Percentiles rank a stretch among this genome's conserved stretches.
phyloP scores from a whole-genome alignment of 2,797 vertebrate genomes.

The Molossus alvarezi region DNA sequence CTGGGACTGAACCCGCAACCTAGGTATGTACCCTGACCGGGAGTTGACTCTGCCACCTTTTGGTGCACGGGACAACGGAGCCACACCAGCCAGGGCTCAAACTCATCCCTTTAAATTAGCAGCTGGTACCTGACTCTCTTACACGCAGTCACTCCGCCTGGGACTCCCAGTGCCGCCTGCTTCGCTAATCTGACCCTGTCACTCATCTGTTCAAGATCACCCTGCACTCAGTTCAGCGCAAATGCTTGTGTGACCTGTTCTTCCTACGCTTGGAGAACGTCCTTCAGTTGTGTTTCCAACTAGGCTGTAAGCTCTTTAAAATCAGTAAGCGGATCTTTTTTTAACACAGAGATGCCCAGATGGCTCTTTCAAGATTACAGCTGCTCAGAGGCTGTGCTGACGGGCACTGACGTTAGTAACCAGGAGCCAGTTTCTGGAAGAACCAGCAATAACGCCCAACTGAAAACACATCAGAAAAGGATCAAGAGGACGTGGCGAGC shows the following conservation, averaged over 20 bases:
- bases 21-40: too few relatives aligned
- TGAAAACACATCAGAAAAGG: background rate
- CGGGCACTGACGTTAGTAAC: background rate
- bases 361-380: constrained; percentile 28
- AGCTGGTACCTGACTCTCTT: background rate
- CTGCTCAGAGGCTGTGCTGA: background rate
- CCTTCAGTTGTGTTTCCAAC: constrained; percentile 30
- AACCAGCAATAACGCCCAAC: background rate
- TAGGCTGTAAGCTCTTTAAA: constrained; percentile 47
- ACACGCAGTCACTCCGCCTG: background rate
- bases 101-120: background rate
- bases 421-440: constrained; percentile 26
- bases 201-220: background rate
- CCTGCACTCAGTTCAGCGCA: background rate
- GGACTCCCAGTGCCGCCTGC: background rate
- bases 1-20: too few relatives aligned
- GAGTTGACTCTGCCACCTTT: too few relatives aligned
- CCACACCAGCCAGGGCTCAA: too few relatives aligned
- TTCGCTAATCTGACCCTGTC: background rate
- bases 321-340: background rate
- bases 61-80: too few relatives aligned
- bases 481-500: background rate
- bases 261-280: background rate
- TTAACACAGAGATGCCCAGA: constrained; percentile 17
- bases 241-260: background rate